Percentiles rank a stretch among this genome's conserved stretches.
phyloP scores from a whole-genome alignment of 2,888 invertebrate species.

The Hyppa rectilinea region DNA sequence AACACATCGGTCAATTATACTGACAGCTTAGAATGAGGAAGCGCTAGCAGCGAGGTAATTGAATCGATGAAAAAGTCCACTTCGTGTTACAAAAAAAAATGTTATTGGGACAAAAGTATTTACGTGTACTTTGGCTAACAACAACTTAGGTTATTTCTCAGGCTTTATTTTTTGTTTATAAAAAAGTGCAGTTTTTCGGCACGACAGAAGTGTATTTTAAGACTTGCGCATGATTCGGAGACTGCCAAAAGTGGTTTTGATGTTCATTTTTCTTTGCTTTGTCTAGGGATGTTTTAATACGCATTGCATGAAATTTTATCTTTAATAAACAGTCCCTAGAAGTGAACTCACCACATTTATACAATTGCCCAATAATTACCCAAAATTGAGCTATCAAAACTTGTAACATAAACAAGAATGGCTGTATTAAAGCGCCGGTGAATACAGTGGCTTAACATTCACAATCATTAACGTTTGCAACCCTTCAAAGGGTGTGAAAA shows the following conservation, averaged over 20 bases:
- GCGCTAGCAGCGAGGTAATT: conserved; percentile 10
- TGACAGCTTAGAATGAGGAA: background rate
- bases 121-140: conserved; percentile 5
- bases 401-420: conserved; percentile 36
- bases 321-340: background rate
- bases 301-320: background rate
- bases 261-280: background rate
- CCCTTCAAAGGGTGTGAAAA: conserved; percentile 46
- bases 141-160: background rate
- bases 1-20: conserved; percentile 10
- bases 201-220: background rate
- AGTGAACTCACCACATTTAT: background rate
- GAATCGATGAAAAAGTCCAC: conserved; percentile 54
- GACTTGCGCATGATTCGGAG: background rate
- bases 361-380: background rate
- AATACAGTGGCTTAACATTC: conserved; percentile 42
- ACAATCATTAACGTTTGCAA: conserved; percentile 45
- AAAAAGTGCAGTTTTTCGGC: background rate
- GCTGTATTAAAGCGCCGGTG: conserved; percentile 31
- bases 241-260: background rate
- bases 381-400: conserved; percentile 33
- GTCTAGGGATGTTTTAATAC: background rate
- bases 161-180: background rate
- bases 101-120: conserved; percentile 8
- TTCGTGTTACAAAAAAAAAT: conserved; percentile 29